Conservation (phyloP, 2,888 invertebrate genomes). For the Dicranocentrus wangi region DNA sequence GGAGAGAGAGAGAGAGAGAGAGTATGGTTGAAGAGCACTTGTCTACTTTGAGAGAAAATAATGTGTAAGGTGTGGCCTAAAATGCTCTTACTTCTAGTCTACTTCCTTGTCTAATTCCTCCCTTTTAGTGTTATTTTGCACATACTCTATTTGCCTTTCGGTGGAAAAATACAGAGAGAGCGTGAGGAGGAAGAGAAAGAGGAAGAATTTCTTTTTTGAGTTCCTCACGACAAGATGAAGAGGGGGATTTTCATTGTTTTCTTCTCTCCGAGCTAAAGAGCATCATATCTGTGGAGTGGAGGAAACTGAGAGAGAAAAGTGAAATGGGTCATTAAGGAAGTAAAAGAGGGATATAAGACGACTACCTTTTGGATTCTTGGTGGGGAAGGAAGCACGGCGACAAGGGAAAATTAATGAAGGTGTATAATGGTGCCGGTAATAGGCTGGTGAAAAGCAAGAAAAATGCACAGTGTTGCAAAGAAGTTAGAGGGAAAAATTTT, state of each 20-base stretch:
- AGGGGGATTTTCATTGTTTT: not conserved
- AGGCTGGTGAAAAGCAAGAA: not conserved
- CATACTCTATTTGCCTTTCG: no score
- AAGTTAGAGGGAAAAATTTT: not conserved
- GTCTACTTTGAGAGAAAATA: not conserved
- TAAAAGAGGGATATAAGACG: not conserved
- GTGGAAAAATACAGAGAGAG: no score
- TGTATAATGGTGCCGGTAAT: no score
- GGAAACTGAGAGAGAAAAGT: not conserved
- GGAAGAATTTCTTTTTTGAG: not conserved
- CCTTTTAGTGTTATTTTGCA: no score
- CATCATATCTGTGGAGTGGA: not conserved
- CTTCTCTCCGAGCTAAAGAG: not conserved
- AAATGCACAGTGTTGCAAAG: not conserved
- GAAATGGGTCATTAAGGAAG: slow-evolving; percentile 13
- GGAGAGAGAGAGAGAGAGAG: no score
- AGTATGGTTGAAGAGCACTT: no score
- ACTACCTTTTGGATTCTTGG: no score
- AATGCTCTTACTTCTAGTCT: slow-evolving; percentile 3
- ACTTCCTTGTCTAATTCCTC: slow-evolving; percentile 6
- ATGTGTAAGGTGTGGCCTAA: slow-evolving; percentile 3
- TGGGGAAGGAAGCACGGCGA: not conserved
- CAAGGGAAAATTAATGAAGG: slow-evolving; percentile 21
- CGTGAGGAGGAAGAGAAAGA: not conserved
- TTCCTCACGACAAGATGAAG: not conserved